Base-by-base conservation (phyloP, 2,888 invertebrate genomes). In the Diplazon laetatorius region DNA sequence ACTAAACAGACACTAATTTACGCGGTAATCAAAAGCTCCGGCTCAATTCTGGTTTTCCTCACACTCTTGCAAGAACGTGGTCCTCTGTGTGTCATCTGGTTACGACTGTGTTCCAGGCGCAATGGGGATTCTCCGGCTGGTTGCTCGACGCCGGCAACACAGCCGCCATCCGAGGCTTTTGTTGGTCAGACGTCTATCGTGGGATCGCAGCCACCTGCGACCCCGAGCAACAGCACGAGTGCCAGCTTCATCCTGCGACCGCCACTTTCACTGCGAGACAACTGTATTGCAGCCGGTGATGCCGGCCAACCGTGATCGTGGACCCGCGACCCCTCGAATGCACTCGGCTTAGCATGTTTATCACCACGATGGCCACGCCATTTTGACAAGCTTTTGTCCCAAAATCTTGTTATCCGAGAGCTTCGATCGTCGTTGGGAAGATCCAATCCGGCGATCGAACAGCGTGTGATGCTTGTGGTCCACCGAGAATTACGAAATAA, bases 1-100 rank as follows among this genome's bases (percentile, higher is more conserved):
- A 86, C 85, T 86, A 85, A 87, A 85, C 85, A 85, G 84, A 85
- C 86, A 83, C 85, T 88, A 88, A 88, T 89, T 87, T 88, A 88
- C 87, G 84, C 86, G 82, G 84, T 86, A 88, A 88, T 89, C 87
- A 87, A 88, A 87, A 78, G 77, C 76, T 70, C 76, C 50, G 78
- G 44, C 80, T 73, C 66, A 78, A 78, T 48, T 57, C 48, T 59
- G 52, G 48, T 71, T 55, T 80, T 83, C 76, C 85, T 81, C 72
- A 76, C 55, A 30, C 70, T 55, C 60, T 46, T 44, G 20, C 55
- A 78, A 66, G 74, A 66, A 65, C 74, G 25, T 50, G 35, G 82
- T 84, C 86, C 87, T 87, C 86, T 85, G 84, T 86, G 79, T 55
- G 25, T 66, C 42, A 10, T 37, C 39, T 74, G 71, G 55, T 66